Conservation (phyloP, 2,888 invertebrate genomes). For the Torymus tubicola region DNA sequence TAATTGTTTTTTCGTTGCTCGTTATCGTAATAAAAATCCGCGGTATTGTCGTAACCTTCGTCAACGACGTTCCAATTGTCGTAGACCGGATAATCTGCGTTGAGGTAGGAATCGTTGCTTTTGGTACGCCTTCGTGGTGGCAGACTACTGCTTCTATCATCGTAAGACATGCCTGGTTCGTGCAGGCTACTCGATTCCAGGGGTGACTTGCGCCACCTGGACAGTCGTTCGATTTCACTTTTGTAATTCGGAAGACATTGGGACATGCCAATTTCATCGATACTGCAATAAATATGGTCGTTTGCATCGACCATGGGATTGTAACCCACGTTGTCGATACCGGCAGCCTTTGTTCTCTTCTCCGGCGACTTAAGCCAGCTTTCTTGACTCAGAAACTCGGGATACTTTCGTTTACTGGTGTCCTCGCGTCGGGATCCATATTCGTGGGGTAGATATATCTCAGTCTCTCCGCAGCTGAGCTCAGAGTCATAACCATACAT, state of each 20-base stretch:
- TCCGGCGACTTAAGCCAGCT: slow-evolving; percentile 60
- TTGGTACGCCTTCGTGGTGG: slow-evolving; percentile 66
- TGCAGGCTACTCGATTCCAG: not conserved
- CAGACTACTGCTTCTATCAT: not conserved
- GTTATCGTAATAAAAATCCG: slow-evolving; percentile 60
- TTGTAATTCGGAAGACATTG: slow-evolving; percentile 46
- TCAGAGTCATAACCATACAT: slow-evolving; percentile 80
- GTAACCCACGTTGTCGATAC: slow-evolving; percentile 60
- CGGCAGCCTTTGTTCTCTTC: slow-evolving; percentile 57
- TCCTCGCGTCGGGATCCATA: slow-evolving; percentile 59
- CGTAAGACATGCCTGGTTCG: not conserved
- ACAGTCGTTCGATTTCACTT: slow-evolving; percentile 68
- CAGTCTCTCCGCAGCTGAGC: slow-evolving; percentile 78
- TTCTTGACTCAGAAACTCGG: slow-evolving; percentile 63
- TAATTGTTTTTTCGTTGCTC: slow-evolving; percentile 58
- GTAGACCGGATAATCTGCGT: slow-evolving; percentile 65
- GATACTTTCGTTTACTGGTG: slow-evolving; percentile 65
- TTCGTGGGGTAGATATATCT: slow-evolving; percentile 75
- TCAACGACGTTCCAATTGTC: slow-evolving; percentile 58
- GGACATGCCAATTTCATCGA: slow-evolving; percentile 78
- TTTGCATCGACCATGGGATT: slow-evolving; percentile 60
- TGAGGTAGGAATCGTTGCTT: slow-evolving; percentile 70
- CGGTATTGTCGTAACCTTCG: slow-evolving; percentile 62
- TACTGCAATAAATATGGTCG: slow-evolving; percentile 77
- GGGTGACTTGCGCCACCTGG: slow-evolving; percentile 56